These are phyloP conservation scores for Hozukius guyotensis DNA, from an alignment of 2,797 vertebrate species.

Conservation along the genomic window DNA sequence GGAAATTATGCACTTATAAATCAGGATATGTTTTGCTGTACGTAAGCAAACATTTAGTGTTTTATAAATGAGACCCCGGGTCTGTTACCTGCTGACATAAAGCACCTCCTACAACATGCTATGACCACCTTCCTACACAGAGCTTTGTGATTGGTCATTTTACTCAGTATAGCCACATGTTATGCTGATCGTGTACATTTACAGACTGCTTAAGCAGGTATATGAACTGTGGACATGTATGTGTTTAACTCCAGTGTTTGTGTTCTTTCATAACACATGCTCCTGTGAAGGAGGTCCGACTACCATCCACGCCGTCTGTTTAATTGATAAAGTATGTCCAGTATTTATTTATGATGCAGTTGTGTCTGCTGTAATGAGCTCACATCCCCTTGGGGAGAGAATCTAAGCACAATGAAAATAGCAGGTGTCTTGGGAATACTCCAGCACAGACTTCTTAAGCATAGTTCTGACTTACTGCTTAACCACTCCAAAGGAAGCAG, in stretches of 20 bases:
- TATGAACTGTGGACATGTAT: not conserved
- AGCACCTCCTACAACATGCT: not conserved
- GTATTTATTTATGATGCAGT: constrained; percentile 64
- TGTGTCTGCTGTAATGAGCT: constrained; percentile 76
- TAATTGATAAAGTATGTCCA: constrained; percentile 32
- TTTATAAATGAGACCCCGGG: too few relatives aligned
- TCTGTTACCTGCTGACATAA: too few relatives aligned
- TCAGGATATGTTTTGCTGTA: too few relatives aligned
- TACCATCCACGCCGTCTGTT: constrained; percentile 6
- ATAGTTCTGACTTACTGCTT: constrained; percentile 59
- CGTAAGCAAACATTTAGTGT: too few relatives aligned
- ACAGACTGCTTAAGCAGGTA: not conserved
- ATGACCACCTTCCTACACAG: not conserved
- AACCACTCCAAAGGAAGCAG: constrained; percentile 53
- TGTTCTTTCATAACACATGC: not conserved
- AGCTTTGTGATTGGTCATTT: not conserved
- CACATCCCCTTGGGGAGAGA: constrained; percentile 55
- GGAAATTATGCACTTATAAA: too few relatives aligned
- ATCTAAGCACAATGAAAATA: constrained; percentile 60
- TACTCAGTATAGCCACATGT: not conserved
- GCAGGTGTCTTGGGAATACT: constrained; percentile 75
- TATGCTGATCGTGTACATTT: not conserved
- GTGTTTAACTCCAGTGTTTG: not conserved
- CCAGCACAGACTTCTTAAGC: constrained; percentile 61
- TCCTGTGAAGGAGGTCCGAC: constrained; percentile 6